Evolutionary conservation across 2,113 vertebrate species (phyloP).

Genomic region (cat (Felis catus)): DNA sequence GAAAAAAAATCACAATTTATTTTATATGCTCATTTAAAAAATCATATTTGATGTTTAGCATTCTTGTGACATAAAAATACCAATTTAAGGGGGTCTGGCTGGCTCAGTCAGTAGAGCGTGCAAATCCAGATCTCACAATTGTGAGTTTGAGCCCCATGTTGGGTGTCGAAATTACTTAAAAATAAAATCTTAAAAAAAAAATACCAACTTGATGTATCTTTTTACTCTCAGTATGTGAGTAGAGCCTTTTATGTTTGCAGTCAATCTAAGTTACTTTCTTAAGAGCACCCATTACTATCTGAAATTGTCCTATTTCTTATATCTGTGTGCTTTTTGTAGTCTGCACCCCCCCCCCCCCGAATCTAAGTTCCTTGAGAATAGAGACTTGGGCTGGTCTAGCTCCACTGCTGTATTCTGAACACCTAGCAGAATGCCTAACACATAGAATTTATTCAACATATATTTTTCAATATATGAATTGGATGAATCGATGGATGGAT

Average conservation of each 20-base stretch:
- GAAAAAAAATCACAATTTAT: background rate
- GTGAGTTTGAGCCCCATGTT: background rate
- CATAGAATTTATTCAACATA: background rate
- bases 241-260: background rate
- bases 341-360: fast-evolving
- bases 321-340: background rate
- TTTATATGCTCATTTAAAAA: background rate
- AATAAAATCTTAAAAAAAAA: background rate
- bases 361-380: background rate
- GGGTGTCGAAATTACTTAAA: background rate
- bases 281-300: background rate
- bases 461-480: background rate
- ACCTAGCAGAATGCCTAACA: background rate
- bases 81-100: background rate
- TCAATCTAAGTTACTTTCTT: background rate
- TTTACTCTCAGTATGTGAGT: background rate
- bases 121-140: background rate
- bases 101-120: background rate
- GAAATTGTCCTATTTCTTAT: background rate
- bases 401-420: background rate
- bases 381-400: background rate
- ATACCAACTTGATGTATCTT: background rate
- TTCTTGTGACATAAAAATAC: background rate
- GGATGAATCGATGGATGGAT: background rate
- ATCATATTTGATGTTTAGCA: background rate